Percentiles rank a stretch among this genome's conserved stretches.
These are phyloP conservation scores for Zaprionus taronus DNA, from an alignment of 1,140 invertebrate species.

Conservation along the genomic window DNA sequence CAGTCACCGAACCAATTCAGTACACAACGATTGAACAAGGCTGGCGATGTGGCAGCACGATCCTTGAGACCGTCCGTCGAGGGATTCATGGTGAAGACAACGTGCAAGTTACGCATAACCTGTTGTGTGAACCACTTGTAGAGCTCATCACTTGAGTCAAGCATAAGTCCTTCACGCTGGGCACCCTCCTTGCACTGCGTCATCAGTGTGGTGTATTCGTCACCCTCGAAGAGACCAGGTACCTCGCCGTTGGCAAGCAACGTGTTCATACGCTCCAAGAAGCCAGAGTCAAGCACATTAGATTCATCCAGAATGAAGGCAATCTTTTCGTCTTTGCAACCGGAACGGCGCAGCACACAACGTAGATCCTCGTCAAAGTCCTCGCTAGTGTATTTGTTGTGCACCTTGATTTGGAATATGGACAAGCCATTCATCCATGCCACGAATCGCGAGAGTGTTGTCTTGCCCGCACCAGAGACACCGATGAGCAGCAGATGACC, in stretches of 20 bases:
- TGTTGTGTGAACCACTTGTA: constrained; percentile 99
- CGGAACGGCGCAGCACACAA: constrained; percentile 95
- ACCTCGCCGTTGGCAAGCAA: constrained; percentile 98
- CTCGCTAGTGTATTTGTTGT: constrained; percentile 99
- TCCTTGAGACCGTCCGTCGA: constrained; percentile 99
- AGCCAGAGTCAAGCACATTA: constrained; percentile 99
- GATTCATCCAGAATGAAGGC: constrained; percentile 99
- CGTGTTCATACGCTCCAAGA: constrained; percentile 99
- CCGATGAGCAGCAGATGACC: constrained; percentile 98
- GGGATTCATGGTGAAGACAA: constrained; percentile 99
- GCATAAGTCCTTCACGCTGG: constrained; percentile 98
- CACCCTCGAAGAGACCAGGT: constrained; percentile 95
- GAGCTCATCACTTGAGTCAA: constrained; percentile 98
- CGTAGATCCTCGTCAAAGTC: constrained; percentile 99
- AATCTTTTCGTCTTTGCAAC: constrained; percentile 99
- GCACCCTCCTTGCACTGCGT: constrained; percentile 99
- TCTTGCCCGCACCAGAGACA: constrained; percentile 99
- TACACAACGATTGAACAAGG: constrained; percentile 99
- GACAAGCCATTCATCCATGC: constrained; percentile 99
- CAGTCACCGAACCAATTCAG: constrained; percentile 99
- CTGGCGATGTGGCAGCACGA: constrained; percentile 98
- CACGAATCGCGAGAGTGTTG: constrained; percentile 98
- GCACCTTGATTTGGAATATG: constrained; percentile 99
- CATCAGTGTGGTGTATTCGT: constrained; percentile 99
- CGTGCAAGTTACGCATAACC: constrained; percentile 99